These are phyloP conservation scores for Hoplias malabaricus DNA, from an alignment of 2,113 vertebrate species.

Conservation along the genomic window DNA sequence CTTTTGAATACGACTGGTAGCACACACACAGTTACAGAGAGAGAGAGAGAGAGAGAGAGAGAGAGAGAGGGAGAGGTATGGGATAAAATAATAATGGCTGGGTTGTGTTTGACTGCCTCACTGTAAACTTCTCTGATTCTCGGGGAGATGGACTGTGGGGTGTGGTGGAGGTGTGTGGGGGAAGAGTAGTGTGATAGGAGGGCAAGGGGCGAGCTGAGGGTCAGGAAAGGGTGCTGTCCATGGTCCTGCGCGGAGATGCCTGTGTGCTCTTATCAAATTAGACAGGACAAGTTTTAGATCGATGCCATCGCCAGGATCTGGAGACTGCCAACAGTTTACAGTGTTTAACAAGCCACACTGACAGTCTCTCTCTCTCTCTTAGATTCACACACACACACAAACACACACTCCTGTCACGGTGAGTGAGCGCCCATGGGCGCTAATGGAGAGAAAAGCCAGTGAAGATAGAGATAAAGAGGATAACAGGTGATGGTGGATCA, in stretches of 20 bases:
- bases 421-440: conserved; percentile 41
- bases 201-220: conserved; percentile 61
- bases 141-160: conserved; percentile 18
- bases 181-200: conserved; percentile 73
- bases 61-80: background rate
- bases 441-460: conserved; percentile 40
- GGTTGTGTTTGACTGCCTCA: conserved; percentile 3
- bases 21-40: background rate
- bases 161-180: conserved; percentile 57
- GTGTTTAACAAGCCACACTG: conserved; percentile 76
- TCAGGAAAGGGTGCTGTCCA: conserved; percentile 86
- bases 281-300: conserved; percentile 78
- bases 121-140: conserved; percentile 50
- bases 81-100: background rate
- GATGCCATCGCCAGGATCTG: conserved; percentile 73
- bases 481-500: conserved; percentile 33
- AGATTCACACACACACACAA: conserved; percentile 56
- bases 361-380: conserved; percentile 60
- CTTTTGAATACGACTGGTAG: no score
- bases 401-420: conserved; percentile 55
- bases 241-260: conserved; percentile 81
- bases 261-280: conserved; percentile 77
- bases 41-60: background rate
- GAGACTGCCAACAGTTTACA: conserved; percentile 73
- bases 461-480: conserved; percentile 23